Evolutionary conservation across 2,797 vertebrate genomes (phyloP), one percentile per base, ranked within the genome.

Genomic region (Xiphophorus birchmanni): DNA sequence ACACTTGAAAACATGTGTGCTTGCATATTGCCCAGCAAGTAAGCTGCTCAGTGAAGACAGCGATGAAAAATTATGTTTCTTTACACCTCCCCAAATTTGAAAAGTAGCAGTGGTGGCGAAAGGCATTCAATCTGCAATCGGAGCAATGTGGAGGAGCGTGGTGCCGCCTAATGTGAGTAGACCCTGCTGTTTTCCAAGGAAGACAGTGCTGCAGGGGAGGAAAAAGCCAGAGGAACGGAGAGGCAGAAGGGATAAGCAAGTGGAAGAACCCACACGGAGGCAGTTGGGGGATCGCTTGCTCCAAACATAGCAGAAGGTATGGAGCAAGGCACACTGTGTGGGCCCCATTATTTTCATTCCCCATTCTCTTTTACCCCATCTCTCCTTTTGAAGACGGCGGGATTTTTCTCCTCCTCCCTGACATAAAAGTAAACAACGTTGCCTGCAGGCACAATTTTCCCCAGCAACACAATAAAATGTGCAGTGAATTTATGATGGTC

Each of bases 401-500:
- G 97, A 97, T 93, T 93, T 98, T 98, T 92, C 92, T 95, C 91
- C 91, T 93, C 92, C 92, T 93, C 93, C 91, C 94, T 89, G 97
- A 98, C 98, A 99, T 99, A 99, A 99, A 99, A 99, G 98, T 99
- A 99, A 99, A 99, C 98, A 99, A 98, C 97, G 96, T 97, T 97
- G 98, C 98, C 98, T 98, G 97, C 97, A 99, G 98, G 98, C 98
- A 98, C 98, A 99, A 99, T 99, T 96, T 99, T 98, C 97, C 69
- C 97, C 96, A 95, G 98, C 97, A 99, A 99, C 98, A 99, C 98
- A 99, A 99, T 99, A 99, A 99, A 99, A 99, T 99, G 98, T 99
- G 98, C 98, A 97, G 97, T 97, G 98, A 97, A 99, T 99, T 99
- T 99, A 99, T 99, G 98, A 98, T 96, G 97, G 97, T 97, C 97